Evolutionary conservation across 2,888 invertebrate genomes (phyloP), one percentile per base, ranked within the genome.

Genomic region (Nemoura dubitans): DNA sequence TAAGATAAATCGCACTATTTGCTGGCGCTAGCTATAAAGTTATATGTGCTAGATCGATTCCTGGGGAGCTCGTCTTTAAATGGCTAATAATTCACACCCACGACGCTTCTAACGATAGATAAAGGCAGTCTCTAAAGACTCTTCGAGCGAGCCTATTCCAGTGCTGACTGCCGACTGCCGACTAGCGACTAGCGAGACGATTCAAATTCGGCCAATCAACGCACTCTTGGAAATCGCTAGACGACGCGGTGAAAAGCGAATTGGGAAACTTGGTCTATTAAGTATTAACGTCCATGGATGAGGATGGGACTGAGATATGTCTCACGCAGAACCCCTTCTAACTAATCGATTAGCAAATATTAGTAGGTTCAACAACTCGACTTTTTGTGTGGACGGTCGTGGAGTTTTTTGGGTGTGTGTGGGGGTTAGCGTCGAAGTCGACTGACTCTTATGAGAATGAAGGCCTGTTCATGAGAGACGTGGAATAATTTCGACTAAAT

Each of bases 1-100:
- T 59, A 59, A 59, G 59, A 59, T 59, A 59, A 59, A 59, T 59
- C 59, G 59, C 59, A 59, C 59, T 59, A 59, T 59, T 59, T 59
- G 59, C 59, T 59, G 21, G 59, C 21, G 59, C 59, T 1, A 59
- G 59, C 59, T 59, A 59, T 59, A 10, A 59, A 59, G 59, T 59
- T 59, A 10, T 59, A 59, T 59, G 59, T 21, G 10, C 21, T 1
- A 21, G 59, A 59, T 59, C 59, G 59, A 59, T 59, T 59, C 59
- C 59, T 14, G 21, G 59, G 59, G 59, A 59, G 59, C 59, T 59
- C 59, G 59, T 59, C 59, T 59, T 10, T 21, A 59, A 59, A 59
- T 59, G 59, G 59, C 6, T 59, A 59, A 59, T 59, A 59, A 59
- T 59, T 59, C 59, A 59, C 59, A 59, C 59, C 14, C 10, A 14